Conservation (phyloP, 2,797 vertebrate genomes). For the Eurystomus glaucurus region DNA sequence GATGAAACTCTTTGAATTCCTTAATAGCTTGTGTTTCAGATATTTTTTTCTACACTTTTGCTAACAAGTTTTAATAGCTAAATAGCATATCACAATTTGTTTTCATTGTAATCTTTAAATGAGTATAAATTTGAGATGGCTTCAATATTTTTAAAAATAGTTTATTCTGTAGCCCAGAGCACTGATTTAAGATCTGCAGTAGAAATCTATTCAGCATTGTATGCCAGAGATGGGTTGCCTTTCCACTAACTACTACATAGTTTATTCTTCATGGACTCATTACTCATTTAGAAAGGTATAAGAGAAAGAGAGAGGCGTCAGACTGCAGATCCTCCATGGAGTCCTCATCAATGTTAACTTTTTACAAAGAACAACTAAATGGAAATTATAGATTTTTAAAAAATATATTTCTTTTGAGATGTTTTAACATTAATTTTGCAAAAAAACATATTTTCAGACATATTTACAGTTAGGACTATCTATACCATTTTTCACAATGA, state of each 20-base stretch:
- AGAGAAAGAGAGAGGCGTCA: background rate
- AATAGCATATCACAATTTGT: background rate
- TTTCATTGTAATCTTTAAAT: background rate
- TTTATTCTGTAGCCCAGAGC: background rate
- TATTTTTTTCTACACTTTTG: background rate
- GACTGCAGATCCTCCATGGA: background rate
- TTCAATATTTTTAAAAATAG: background rate
- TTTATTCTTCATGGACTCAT: background rate
- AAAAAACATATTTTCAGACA: background rate
- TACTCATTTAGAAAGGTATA: background rate
- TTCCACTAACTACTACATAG: background rate
- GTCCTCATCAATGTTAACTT: background rate
- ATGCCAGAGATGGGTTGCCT: background rate
- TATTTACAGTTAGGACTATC: background rate
- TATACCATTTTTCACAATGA: background rate
- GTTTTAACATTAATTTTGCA: background rate
- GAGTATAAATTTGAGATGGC: background rate
- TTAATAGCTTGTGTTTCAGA: background rate
- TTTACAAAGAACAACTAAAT: background rate
- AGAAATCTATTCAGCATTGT: background rate
- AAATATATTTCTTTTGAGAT: background rate
- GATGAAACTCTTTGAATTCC: background rate
- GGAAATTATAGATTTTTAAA: background rate
- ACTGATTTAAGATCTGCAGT: background rate
- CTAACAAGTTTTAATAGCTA: background rate